phyloP scores from a whole-genome alignment of 1,140 invertebrate genomes.

The Drosophila gunungcola region DNA sequence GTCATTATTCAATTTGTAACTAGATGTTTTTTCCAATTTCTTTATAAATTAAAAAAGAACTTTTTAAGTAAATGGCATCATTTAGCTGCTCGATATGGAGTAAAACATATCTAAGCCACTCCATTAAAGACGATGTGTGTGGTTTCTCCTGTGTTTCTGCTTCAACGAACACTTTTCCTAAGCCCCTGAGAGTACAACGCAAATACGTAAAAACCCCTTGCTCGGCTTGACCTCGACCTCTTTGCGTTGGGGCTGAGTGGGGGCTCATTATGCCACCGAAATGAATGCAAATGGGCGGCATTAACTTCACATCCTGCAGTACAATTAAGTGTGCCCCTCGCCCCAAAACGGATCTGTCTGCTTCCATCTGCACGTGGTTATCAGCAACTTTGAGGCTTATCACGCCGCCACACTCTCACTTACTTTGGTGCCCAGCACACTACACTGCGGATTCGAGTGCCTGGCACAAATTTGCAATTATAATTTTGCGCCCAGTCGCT shows the following conservation, averaged over 20 bases:
- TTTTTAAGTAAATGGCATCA: no score
- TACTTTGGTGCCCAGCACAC: neutral
- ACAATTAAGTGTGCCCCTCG: conserved; percentile 14
- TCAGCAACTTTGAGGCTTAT: conserved; percentile 64
- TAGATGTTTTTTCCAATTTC: no score
- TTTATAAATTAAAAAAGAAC: no score
- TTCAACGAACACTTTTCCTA: neutral
- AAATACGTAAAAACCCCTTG: conserved; percentile 1
- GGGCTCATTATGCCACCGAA: conserved; percentile 69
- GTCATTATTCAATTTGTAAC: no score
- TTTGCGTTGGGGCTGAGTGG: conserved; percentile 8
- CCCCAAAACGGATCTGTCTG: conserved; percentile 1
- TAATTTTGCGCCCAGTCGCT: conserved; percentile 74
- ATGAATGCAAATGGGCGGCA: conserved; percentile 79
- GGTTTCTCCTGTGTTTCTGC: neutral
- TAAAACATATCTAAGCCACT: neutral
- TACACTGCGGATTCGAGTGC: conserved; percentile 23
- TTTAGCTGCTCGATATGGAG: neutral
- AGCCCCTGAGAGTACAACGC: neutral
- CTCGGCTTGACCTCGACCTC: conserved; percentile 53
- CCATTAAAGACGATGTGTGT: neutral
- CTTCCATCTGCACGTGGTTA: conserved; percentile 33
- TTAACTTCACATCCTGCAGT: conserved; percentile 57
- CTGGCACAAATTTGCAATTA: conserved; percentile 78
- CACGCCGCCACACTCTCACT: conserved; percentile 80